Evolutionary conservation across 1,140 invertebrate species (phyloP), one percentile per base, ranked within the genome.

Genomic region (Lepidurus couesii): DNA sequence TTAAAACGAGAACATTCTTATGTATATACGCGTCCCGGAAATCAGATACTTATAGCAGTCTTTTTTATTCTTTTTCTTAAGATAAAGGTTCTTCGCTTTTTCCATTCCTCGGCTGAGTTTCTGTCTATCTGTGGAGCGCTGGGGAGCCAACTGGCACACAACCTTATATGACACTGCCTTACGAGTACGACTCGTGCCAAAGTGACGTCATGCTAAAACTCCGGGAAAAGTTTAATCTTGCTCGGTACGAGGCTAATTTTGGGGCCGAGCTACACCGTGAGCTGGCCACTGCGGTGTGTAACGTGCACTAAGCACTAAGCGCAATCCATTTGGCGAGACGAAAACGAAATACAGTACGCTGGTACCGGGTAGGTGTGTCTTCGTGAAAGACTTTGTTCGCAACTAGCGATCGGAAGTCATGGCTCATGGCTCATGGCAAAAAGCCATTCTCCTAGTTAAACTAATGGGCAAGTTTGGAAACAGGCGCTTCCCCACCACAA

Each of bases 371-470:
- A 10, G 16, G 13, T 16, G 21, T 65, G 21, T 65, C 53, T 65
- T 11, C 53, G 53, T 0, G 21, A 13, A 65, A 65, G 53, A 65
- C 53, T n/a, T 11, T 65, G 53, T 65, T 65, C 13, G 16, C 53
- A 9, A 65, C 53, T 7, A 16, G 21, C 16, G 21, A 65, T 65
- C 53, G 16, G 21, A 9, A 65, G 53, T 21, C 53, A 65, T 65
- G 53, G 53, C 9, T 65, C 47, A 65, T 65, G 47, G 47, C 47
- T 65, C 53, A 65, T 65, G 53, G 53, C 53, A 65, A 65, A 65
- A 65, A 65, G 53, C 53, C 53, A 21, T 65, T 65, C 53, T 21
- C 53, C 53, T 65, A 65, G n/a, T 65, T 65, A 65, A 65, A 65
- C 16, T 65, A 65, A 65, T 65, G 53, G 53, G 53, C 53, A 65